These are phyloP conservation scores for Chydorus sphaericus DNA, from an alignment of 2,888 invertebrate species.

Conservation along the genomic window DNA sequence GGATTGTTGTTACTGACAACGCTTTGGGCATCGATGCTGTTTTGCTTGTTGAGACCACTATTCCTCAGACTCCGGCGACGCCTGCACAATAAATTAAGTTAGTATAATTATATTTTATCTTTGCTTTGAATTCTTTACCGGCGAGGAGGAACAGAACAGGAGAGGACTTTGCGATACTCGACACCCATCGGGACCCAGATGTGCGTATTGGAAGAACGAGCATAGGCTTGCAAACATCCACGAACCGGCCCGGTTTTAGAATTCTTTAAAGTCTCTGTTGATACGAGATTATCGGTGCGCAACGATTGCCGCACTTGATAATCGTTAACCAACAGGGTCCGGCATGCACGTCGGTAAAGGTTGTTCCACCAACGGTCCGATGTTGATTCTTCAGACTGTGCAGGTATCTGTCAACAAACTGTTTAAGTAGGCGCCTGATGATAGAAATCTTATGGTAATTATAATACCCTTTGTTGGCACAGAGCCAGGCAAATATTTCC, in stretches of 20 bases:
- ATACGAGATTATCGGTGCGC: no score
- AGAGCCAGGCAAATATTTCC: no score
- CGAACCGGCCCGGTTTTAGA: not conserved
- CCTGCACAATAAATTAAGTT: no score
- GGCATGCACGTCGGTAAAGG: not conserved
- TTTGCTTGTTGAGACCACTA: not conserved
- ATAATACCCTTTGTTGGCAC: no score
- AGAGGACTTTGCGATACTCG: conserved; percentile 4
- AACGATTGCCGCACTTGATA: no score
- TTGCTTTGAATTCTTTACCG: not conserved
- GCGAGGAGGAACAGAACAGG: not conserved
- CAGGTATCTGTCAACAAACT: no score
- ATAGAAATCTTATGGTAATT: no score
- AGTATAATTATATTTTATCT: no score
- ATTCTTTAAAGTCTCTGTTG: no score
- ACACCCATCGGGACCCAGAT: conserved; percentile 9
- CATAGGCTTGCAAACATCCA: not conserved
- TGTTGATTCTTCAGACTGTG: no score
- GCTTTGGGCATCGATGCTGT: not conserved
- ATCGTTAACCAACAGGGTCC: not conserved
- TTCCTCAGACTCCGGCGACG: not conserved
- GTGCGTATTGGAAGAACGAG: not conserved
- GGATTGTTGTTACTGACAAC: not conserved
- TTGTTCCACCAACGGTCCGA: no score
- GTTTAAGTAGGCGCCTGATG: no score